Evolutionary conservation across 2,888 invertebrate species (phyloP), one percentile per base, ranked within the genome.

Genomic region (Lissocephala sabroskyi): DNA sequence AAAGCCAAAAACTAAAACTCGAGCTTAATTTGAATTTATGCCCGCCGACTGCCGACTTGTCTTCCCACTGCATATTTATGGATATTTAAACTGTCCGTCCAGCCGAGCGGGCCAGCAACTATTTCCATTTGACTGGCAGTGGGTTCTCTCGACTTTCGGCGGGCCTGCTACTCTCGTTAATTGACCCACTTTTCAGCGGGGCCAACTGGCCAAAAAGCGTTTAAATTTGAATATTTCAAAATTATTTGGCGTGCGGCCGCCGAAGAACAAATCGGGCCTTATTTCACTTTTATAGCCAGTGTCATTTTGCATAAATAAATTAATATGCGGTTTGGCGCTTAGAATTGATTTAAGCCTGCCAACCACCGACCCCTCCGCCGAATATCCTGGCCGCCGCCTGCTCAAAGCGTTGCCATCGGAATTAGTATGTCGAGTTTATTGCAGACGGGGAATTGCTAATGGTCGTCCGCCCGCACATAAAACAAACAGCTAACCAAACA

Each of bases 171-270:
- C n/a, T n/a, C 23, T 23, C 54, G 52, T 66, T 67, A 76, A 54
- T 59, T 51, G 50, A 62, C 51, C 59, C 50, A 60, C 16, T 48
- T 62, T 35, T 37, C 23, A 23, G 41, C n/a, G n/a, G n/a, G n/a
- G n/a, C n/a, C n/a, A 55, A 56, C 57, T 75, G 59, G 64, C 59
- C 49, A 19, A 60, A 58, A 50, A 23, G 23, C 61, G 52, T 52
- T 76, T 57, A 49, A 76, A 64, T 76, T 73, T 73, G 65, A 59
- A 76, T 64, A 76, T 53, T 45, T n/a, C n/a, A n/a, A 52, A 73
- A 60, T 52, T 23, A 23, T 55, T 45, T 49, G 52, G 45, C 47
- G 46, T 53, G 48, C 46, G 55, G 44, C 39, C 33, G 30, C 4
- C 7, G 9, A 13, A 29, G 37, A 45, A 16, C 36, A n/a, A n/a